Evolutionary conservation across 2,113 vertebrate genomes (phyloP).

Genomic region (Ailuropoda melanoleuca): DNA sequence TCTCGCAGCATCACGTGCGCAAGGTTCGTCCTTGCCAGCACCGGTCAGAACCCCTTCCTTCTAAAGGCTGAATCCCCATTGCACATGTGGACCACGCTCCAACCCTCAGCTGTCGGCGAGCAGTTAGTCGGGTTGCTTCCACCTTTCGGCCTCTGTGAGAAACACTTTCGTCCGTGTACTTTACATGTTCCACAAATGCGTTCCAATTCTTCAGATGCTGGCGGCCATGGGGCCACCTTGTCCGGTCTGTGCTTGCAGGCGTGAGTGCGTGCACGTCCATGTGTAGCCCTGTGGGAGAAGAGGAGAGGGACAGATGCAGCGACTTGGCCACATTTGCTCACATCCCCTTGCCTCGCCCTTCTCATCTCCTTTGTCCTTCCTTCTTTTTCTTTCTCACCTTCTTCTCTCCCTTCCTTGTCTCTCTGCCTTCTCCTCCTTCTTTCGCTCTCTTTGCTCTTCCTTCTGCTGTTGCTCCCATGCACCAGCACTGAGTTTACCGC

Average conservation of each 20-base stretch:
- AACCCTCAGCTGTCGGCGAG: neutral
- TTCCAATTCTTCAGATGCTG: neutral
- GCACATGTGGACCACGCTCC: neutral
- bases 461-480: fast-evolving
- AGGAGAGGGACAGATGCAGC: neutral
- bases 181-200: neutral
- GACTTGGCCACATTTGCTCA: neutral
- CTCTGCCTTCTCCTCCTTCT: neutral
- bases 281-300: neutral
- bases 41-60: neutral
- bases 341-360: neutral
- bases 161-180: neutral
- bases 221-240: too few species aligned
- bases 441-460: neutral
- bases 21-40: neutral
- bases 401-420: too few species aligned
- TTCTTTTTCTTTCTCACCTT: neutral
- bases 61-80: neutral
- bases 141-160: neutral
- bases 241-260: neutral
- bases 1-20: neutral
- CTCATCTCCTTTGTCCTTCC: neutral
- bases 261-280: too few species aligned
- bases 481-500: fast-evolving
- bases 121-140: neutral